These are phyloP conservation scores for Hippolais icterina DNA, from an alignment of 2,113 vertebrate genomes.

Conservation along the genomic window DNA sequence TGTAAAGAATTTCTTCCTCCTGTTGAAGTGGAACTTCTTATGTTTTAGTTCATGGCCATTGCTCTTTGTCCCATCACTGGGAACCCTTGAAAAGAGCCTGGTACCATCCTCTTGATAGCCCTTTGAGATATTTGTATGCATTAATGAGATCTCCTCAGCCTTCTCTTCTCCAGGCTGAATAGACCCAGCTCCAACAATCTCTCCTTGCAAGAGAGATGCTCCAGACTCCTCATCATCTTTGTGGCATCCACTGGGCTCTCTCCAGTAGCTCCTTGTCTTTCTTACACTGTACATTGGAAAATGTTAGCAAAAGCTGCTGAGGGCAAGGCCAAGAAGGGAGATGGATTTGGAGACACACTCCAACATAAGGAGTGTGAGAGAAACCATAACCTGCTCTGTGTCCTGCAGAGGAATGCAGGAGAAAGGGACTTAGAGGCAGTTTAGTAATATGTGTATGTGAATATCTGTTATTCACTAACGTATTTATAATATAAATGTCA, in stretches of 20 bases:
- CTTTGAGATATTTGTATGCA: not conserved
- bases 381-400: not conserved
- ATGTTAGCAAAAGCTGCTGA: not conserved
- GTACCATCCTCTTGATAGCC: not conserved
- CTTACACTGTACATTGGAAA: not conserved
- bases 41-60: not conserved
- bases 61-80: not conserved
- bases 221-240: not conserved
- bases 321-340: not conserved
- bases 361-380: not conserved
- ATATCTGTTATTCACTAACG: not conserved
- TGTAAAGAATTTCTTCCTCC: accelerated
- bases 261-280: not conserved
- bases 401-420: not conserved
- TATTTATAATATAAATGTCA: not conserved
- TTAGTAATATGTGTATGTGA: too few species aligned
- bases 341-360: not conserved
- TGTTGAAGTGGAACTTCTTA: not conserved
- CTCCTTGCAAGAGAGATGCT: not conserved
- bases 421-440: not conserved
- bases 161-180: not conserved
- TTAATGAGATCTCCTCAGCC: not conserved
- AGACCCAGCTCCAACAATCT: not conserved
- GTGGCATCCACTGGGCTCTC: not conserved
- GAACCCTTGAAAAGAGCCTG: not conserved